phyloP scores from a whole-genome alignment of 1,140 invertebrate species.

The Acyrthosiphon pisum region DNA sequence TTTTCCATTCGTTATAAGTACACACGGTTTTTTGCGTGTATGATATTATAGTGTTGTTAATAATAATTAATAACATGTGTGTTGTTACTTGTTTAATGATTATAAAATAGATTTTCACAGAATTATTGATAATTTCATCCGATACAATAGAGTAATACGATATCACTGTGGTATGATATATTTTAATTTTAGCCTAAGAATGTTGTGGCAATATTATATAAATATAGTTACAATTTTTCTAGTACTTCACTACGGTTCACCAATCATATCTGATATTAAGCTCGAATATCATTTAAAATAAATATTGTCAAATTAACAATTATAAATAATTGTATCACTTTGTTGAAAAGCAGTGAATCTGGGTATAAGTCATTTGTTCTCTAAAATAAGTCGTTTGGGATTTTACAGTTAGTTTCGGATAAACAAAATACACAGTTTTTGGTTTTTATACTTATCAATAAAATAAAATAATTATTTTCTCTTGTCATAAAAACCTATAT shows the following conservation, averaged over 20 bases:
- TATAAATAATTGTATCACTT: no score
- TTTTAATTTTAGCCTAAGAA: not conserved
- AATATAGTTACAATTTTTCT: not conserved
- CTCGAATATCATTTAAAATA: not conserved
- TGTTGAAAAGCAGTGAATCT: no score
- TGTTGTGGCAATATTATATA: not conserved
- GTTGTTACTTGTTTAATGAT: not conserved
- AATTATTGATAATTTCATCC: not conserved
- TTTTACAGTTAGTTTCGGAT: not conserved
- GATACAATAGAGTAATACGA: not conserved
- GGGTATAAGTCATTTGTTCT: not conserved
- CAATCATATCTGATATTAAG: not conserved
- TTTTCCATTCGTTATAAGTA: not conserved
- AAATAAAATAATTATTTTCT: not conserved
- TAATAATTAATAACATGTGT: not conserved
- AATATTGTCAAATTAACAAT: no score
- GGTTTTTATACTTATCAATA: not conserved
- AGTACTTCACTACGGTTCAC: not conserved
- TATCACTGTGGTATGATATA: not conserved
- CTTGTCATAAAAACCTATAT: not conserved
- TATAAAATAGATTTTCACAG: not conserved
- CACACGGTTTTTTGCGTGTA: not conserved
- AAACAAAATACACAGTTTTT: not conserved
- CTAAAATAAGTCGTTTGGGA: not conserved
- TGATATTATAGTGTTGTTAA: not conserved